Percentiles rank a stretch among this genome's conserved stretches.
These are phyloP conservation scores for Sphaeridia pumilis DNA, from an alignment of 2,888 invertebrate genomes.

Conservation along the genomic window DNA sequence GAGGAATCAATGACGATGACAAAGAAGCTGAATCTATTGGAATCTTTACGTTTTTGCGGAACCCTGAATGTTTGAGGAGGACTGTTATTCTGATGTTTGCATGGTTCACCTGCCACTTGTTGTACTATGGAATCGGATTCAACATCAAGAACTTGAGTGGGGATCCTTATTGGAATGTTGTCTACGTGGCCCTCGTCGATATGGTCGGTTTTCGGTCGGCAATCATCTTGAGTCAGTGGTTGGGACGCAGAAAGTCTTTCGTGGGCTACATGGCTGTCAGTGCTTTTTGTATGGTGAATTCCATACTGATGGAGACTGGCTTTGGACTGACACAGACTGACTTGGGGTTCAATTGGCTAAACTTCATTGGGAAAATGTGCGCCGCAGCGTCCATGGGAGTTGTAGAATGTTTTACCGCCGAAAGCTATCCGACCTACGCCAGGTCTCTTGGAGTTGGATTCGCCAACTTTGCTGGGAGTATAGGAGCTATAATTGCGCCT, in stretches of 20 bases:
- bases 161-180: slow-evolving; percentile 24
- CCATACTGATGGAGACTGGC: background rate
- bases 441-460: slow-evolving; percentile 1
- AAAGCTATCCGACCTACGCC: slow-evolving; percentile 5
- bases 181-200: slow-evolving; percentile 10
- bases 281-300: background rate
- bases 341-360: background rate
- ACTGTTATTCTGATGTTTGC: slow-evolving; percentile 17
- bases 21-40: background rate
- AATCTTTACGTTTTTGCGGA: background rate
- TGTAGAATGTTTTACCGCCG: slow-evolving; percentile 5
- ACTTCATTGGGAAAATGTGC: background rate
- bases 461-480: background rate
- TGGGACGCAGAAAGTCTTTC: background rate
- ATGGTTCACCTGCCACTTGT: slow-evolving; percentile 22
- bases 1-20: background rate
- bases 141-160: slow-evolving; percentile 30
- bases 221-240: slow-evolving; percentile 14
- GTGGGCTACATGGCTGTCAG: slow-evolving; percentile 1
- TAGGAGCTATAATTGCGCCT: background rate
- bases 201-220: slow-evolving; percentile 9
- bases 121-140: slow-evolving; percentile 26
- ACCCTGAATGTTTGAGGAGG: background rate
- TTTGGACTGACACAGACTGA: background rate
- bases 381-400: slow-evolving; percentile 3